Conservation (phyloP, 2,888 invertebrate genomes). For the Rugalucina vietnamica region DNA sequence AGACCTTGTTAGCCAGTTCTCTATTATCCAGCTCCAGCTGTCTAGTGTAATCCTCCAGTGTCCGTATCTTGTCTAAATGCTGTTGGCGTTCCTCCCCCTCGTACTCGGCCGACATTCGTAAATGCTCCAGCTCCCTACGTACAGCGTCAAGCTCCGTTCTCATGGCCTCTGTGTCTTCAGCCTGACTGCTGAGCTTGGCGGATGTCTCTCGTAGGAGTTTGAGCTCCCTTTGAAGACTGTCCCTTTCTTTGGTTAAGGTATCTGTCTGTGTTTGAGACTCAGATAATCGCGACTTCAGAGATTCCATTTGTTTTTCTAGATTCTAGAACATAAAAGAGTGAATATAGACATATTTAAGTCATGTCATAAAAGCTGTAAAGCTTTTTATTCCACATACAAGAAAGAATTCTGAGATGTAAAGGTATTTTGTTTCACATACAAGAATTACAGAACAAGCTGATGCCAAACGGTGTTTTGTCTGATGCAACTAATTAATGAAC, state of each 20-base stretch:
- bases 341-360: too few species aligned
- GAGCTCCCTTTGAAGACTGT: conserved; percentile 50
- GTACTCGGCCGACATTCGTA: conserved; percentile 65
- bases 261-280: conserved; percentile 61
- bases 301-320: conserved; percentile 66
- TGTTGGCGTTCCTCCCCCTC: conserved; percentile 71
- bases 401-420: too few species aligned
- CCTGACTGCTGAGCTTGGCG: conserved; percentile 49
- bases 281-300: conserved; percentile 60
- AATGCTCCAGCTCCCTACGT: conserved; percentile 67
- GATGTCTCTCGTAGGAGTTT: conserved; percentile 58
- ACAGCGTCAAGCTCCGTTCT: conserved; percentile 67
- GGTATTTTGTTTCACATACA: too few species aligned
- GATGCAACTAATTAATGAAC: too few species aligned
- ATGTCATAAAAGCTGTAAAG: too few species aligned
- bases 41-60: conserved; percentile 69
- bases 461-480: too few species aligned
- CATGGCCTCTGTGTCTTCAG: conserved; percentile 64
- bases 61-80: conserved; percentile 70
- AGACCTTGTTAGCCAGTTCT: conserved; percentile 76
- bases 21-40: conserved; percentile 77
- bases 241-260: conserved; percentile 52
- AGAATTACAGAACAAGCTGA: too few species aligned
- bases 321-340: conserved; percentile 60
- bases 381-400: too few species aligned